Base-by-base conservation (phyloP, 2,888 invertebrate genomes). In the Lymantria dispar region DNA sequence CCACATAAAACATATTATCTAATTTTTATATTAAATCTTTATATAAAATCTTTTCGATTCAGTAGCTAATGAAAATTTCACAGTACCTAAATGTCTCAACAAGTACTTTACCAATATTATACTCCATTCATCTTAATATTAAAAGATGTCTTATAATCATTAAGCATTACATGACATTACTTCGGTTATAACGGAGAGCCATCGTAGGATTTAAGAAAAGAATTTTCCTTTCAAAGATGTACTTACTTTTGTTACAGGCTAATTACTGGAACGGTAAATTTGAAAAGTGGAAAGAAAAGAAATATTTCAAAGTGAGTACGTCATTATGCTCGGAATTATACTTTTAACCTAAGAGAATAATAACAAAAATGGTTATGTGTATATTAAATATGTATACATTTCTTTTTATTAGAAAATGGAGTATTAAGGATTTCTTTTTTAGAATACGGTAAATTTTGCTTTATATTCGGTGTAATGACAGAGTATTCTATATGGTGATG, bases 251-350 rank as follows among this genome's bases (percentile, higher is more conserved):
- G 54, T 55, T 58, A 57, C 48, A 45, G 46, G 58, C 66, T 68
- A 70, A 69, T 69, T 70, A 70, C 58, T 54, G 46, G 43, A 52
- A 52, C 70, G 66, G 70, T 72, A 72, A 76, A 74, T 74, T 74
- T 68, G 60, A 72, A 74, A 76, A 70, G 62, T 65, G 50, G 56
- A 60, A 68, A 69, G 68, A 68, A 74, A 76, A 68, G 76, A 72
- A 76, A 74, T 72, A 67, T 72, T 74, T 67, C 72, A 64, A 66
- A 67, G 68, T 62, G 65, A 58, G 46, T 48, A 45, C 69, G 71
- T 74, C 76, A 79, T 79, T 76, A 76, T 64, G 66, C 64, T 53
- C 53, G 53, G 63, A 68, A 65, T 51, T 68, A 64, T 70, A 68
- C 70, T 68, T 68, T 64, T 55, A 48, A 58, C 57, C 44, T 53